Evolutionary conservation across 1,140 invertebrate species (phyloP), one percentile per base, ranked within the genome.

Genomic region (Adoxophyes honmai): DNA sequence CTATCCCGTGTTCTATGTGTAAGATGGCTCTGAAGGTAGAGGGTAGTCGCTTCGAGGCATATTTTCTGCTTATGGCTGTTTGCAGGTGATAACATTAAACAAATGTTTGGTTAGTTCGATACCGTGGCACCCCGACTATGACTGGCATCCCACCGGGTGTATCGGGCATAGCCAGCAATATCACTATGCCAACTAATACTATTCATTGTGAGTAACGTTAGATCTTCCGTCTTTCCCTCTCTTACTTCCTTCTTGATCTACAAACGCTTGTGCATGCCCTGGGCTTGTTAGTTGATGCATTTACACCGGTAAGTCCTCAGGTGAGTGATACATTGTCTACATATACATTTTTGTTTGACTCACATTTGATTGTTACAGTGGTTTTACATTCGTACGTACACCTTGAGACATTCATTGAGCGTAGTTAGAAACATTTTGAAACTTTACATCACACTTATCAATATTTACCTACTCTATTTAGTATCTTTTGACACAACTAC

Each of bases 71-170:
- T 84, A 81, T 75, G 68, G 77, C 77, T 82, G 72, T 82, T 86
- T 82, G 66, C 87, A 89, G 86, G 85, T 88, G 85, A 88, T 88
- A 88, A 89, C 80, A 88, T 86, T 74, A 87, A 89, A 81, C 74
- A 81, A 88, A 88, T 88, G 84, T 89, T 88, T 88, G 83, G 81
- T 86, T 90, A 90, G 86, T 88, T 86, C 86, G 86, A 59, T 88
- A 89, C 75, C 86, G 85, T 57, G 82, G 78, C 64, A 77, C 82
- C 64, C 73, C 86, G 67, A 66, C 70, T 65, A 62, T 78, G 66
- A 48, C 28, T 38, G 70, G 53, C 42, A 64, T 57, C 55, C 61
- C 66, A 55, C 70, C 57, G 11, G 36, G 59, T 56, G 60, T 67
- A 6, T 62, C 70, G 28, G 68, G 68, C 57, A 73, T 76, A 53